Evolutionary conservation across 2,888 invertebrate genomes (phyloP), one percentile per base, ranked within the genome.

Genomic region (Myopa testacea): DNA sequence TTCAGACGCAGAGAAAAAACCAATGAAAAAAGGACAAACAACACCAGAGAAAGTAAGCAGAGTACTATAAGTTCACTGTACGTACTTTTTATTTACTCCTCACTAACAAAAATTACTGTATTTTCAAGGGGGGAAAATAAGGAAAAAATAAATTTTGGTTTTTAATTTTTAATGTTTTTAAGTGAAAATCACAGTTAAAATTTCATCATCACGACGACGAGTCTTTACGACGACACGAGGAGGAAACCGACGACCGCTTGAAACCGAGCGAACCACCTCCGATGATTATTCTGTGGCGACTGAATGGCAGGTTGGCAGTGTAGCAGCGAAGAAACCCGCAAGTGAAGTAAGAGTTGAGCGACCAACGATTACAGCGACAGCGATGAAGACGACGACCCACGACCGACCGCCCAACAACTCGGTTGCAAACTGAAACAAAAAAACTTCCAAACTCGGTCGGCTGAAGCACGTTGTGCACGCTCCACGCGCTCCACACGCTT

Each of bases 231-330:
- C n/a, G 14, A 8, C 10, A 37, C 63, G 40, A 60, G 19, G 34
- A 19, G 62, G 65, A 52, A 52, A 60, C 63, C 45, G 50, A 68
- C 69, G 60, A 45, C 26, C 75, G 45, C 45, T 10, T 26, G 10
- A 45, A 6, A 45, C 10, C 45, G 7, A 45, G 45, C 45, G 45
- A 45, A 45, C 45, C 45, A 45, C 45, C 45, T 37, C 55, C 68
- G 60, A 68, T 34, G 75, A 69, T 19, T 14, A 69, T 60, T 45
- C 69, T 19, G 68, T 75, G 45, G 69, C 69, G 69, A 75, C 75
- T 75, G 75, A 75, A 60, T 50, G 60, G 40, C 52, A 38, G 10
- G 16, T 37, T 38, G 16, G 26, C 16, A 67, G 38, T 45, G 45
- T 1, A 65, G 37, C 65, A 10, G 40, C 67, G 14, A 67, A 34